Conservation (phyloP, 2,888 invertebrate species). For the Dryococelus australis region DNA sequence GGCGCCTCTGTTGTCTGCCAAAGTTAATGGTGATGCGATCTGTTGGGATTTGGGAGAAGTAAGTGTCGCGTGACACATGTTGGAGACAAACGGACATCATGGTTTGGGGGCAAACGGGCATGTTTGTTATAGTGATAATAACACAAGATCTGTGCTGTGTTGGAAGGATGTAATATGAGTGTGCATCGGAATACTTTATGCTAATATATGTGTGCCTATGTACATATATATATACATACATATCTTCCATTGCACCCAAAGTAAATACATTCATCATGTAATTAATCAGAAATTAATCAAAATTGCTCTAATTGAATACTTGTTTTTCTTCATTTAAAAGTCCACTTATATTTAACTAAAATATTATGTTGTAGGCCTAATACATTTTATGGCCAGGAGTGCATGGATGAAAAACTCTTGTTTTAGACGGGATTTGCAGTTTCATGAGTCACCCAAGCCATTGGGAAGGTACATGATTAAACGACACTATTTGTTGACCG, state of each 20-base stretch:
- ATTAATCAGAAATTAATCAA: not conserved
- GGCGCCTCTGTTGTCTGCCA: not conserved
- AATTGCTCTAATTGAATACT: not conserved
- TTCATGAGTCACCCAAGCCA: no score
- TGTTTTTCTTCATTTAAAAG: no score
- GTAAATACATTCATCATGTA: not conserved
- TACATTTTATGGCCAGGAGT: no score
- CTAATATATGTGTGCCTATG: not conserved
- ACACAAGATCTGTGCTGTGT: not conserved
- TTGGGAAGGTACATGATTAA: no score
- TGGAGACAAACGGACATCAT: constrained; percentile 19
- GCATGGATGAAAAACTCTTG: no score
- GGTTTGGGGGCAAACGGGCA: constrained; percentile 1
- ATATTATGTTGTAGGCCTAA: no score
- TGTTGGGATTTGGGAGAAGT: constrained; percentile 12
- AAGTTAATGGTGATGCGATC: not conserved
- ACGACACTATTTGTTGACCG: no score
- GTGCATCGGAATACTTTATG: not conserved
- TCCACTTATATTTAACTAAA: no score
- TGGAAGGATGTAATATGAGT: not conserved
- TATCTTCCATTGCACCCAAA: not conserved
- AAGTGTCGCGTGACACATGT: not conserved
- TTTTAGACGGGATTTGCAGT: no score
- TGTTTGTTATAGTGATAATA: not conserved
- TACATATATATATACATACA: not conserved